Conservation (phyloP, 2,888 invertebrate species). For the Ormyrus pomaceus region DNA sequence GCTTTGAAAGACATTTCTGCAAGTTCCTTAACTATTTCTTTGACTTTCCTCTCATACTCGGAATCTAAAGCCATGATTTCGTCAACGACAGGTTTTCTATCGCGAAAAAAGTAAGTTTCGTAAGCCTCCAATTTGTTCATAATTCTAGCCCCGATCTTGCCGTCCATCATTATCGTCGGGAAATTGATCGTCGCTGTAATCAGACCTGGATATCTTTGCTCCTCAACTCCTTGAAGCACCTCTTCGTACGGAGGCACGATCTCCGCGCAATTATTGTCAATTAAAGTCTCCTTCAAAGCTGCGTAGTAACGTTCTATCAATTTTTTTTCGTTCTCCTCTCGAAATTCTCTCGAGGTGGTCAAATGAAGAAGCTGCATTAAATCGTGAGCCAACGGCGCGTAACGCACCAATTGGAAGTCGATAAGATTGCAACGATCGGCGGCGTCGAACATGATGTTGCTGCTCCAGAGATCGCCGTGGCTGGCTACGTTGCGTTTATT, state of each 20-base stretch:
- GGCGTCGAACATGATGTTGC: slow-evolving; percentile 41
- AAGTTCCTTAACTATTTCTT: too few species aligned
- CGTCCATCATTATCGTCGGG: slow-evolving; percentile 67
- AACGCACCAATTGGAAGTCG: slow-evolving; percentile 48
- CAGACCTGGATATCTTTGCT: slow-evolving; percentile 66
- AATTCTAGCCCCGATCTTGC: slow-evolving; percentile 59
- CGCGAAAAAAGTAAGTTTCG: slow-evolving; percentile 58
- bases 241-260: slow-evolving; percentile 72
- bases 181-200: slow-evolving; percentile 66
- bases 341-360: slow-evolving; percentile 20
- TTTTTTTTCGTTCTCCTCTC: slow-evolving; percentile 6
- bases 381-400: slow-evolving; percentile 50
- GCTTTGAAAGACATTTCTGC: too few species aligned
- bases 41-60: too few species aligned
- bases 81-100: slow-evolving; percentile 20
- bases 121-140: slow-evolving; percentile 62
- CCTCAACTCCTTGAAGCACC: slow-evolving; percentile 65
- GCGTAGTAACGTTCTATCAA: slow-evolving; percentile 41
- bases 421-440: slow-evolving; percentile 20
- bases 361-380: slow-evolving; percentile 45
- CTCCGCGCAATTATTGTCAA: slow-evolving; percentile 41
- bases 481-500: slow-evolving; percentile 62
- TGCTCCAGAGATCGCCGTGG: slow-evolving; percentile 54
- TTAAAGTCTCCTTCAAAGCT: slow-evolving; percentile 44
- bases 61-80: too few species aligned